Percentiles rank a stretch among this genome's conserved stretches.
Evolutionary conservation across 2,888 invertebrate genomes (phyloP).

Genomic region (Beris morrisii): DNA sequence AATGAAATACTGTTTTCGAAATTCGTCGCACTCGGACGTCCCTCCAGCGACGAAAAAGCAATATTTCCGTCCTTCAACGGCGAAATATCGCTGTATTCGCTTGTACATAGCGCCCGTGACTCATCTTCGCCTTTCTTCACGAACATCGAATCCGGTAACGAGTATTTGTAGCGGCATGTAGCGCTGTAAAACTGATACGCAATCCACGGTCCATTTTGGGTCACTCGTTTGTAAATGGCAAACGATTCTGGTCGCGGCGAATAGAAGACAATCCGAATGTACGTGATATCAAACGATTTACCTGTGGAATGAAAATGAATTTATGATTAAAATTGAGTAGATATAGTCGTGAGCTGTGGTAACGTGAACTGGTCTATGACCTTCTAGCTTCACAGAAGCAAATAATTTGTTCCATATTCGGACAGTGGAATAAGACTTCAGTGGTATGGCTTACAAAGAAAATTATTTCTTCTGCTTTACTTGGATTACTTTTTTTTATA

Average conservation of each 20-base stretch:
- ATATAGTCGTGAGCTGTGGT: neutral
- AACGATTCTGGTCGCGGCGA: slow-evolving; percentile 97
- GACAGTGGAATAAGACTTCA: neutral
- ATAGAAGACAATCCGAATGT: slow-evolving; percentile 90
- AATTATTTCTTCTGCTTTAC: neutral
- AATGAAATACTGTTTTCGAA: slow-evolving; percentile 89
- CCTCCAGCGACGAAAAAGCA: slow-evolving; percentile 92
- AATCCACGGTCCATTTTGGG: slow-evolving; percentile 78
- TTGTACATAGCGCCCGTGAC: slow-evolving; percentile 94
- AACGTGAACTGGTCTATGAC: slow-evolving; percentile 1
- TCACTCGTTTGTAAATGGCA: slow-evolving; percentile 86
- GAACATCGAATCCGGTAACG: slow-evolving; percentile 73
- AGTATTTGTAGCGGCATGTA: slow-evolving; percentile 89
- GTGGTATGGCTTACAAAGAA: neutral
- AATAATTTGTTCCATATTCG: neutral
- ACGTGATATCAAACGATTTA: slow-evolving; percentile 96
- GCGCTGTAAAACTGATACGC: slow-evolving; percentile 93
- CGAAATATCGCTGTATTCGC: slow-evolving; percentile 96
- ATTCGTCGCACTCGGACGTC: slow-evolving; percentile 87
- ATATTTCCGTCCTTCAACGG: slow-evolving; percentile 93
- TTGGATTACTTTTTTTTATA: neutral
- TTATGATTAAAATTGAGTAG: slow-evolving; percentile 28
- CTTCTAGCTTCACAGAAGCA: slow-evolving; percentile 2
- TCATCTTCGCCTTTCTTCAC: slow-evolving; percentile 77
- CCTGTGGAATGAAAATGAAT: slow-evolving; percentile 60